Base-by-base conservation (phyloP, 2,888 invertebrate genomes). In the Baronia brevicornis region DNA sequence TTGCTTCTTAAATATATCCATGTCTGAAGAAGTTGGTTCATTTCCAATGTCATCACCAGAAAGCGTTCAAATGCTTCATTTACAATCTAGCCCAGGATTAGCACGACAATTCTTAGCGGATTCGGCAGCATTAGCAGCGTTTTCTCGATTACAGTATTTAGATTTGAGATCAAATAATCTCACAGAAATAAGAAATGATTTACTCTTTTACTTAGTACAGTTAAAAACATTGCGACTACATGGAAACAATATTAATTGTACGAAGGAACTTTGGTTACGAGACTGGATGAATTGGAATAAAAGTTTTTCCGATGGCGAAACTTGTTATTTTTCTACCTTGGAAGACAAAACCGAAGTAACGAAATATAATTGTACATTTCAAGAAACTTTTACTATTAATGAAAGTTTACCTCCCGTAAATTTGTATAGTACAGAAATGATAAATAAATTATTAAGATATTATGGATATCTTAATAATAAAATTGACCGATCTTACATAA, bases 161-260 rank as follows among this genome's bases (percentile, higher is more conserved):
- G 89, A 93, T 69, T 67, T 95, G 37, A 87, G 90, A 46, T 77
- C 93, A 51, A 86, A 88, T 31, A 84, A 84, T 42, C 80, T 94
- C 30, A 57, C 74, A 7, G 66, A 65, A 43, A 63, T 84, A 33
- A 87, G 91, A 42, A 86, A 87, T 34, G 91, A 91, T 60, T 73
- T 94, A 35, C 71, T 90, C 27, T 88, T 88, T 54, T 88, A 89
- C 57, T 84, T 94, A 43, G 90, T 90, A 0, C 89, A 91, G 55
- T 64, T 94, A 28, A 87, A 88, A 46, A 82, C 86, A 9, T 66
- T 94, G 26, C 85, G 89, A 47, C 64, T 94, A 34, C 86, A 87
- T 33, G 91, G 89, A 3, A 94, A 94, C 62, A 84, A 86, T 11
- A 87, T 93, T 70, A 89, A 90, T 54, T 94, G 94, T 62, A 87